Conservation (phyloP, 92 coral and sea anemone genomes). For the Muricea muricata region DNA sequence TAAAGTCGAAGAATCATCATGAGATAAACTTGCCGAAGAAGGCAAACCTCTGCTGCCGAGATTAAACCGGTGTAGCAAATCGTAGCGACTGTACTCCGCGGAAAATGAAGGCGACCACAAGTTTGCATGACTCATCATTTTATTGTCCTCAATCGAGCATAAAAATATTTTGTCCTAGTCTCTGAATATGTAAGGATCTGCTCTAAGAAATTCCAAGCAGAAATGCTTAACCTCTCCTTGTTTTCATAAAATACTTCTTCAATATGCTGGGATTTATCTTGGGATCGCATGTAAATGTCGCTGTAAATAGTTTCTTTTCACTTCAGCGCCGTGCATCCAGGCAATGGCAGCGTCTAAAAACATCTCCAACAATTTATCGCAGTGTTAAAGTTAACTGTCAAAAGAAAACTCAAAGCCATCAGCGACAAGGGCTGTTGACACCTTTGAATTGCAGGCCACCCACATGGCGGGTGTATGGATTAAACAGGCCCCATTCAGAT, state of each 20-base stretch:
- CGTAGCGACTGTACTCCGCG: constrained; percentile 31
- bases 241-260: not conserved
- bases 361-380: constrained; percentile 34
- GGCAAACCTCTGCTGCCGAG: not conserved
- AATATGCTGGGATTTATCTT: not conserved
- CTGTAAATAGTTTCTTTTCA: not conserved
- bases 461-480: constrained; percentile 34
- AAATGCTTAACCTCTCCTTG: not conserved
- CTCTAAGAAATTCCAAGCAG: too few relatives aligned
- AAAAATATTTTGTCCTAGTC: too few relatives aligned
- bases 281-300: not conserved
- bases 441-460: constrained; percentile 42
- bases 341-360: constrained; percentile 1
- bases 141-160: not conserved
- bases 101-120: constrained; percentile 19
- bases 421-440: constrained; percentile 43
- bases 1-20: not conserved
- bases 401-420: constrained; percentile 32
- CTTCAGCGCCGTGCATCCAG: not conserved
- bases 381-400: constrained; percentile 48
- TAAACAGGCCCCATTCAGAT: constrained; percentile 40
- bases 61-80: not conserved
- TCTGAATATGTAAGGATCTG: too few relatives aligned
- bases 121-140: constrained; percentile 29
- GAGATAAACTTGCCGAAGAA: not conserved